Evolutionary conservation across 1,140 invertebrate species (phyloP).

Genomic region (Diabrotica undecimpunctata): DNA sequence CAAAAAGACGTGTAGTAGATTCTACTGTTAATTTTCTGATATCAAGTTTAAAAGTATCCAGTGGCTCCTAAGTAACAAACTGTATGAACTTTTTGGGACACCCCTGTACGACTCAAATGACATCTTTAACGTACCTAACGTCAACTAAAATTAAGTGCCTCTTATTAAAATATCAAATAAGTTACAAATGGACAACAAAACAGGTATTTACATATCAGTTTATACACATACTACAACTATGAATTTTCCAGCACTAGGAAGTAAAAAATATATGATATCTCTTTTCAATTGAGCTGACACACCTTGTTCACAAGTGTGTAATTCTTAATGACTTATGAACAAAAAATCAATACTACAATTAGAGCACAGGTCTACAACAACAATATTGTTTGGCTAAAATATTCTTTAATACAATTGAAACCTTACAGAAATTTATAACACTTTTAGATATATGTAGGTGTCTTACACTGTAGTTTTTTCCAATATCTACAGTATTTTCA

Average conservation of each 20-base stretch:
- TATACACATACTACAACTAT: neutral
- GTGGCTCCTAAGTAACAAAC: neutral
- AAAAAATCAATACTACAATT: constrained; percentile 6
- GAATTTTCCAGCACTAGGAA: constrained; percentile 10
- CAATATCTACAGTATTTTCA: neutral
- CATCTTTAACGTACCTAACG: neutral
- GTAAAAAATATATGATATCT: constrained; percentile 22
- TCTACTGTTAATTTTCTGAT: too few species aligned
- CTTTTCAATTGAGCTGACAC: constrained; percentile 8
- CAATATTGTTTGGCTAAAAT: neutral
- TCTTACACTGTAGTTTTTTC: neutral
- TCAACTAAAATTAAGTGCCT: neutral
- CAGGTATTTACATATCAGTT: too few species aligned
- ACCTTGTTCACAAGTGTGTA: constrained; percentile 5
- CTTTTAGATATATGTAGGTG: neutral
- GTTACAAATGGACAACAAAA: neutral
- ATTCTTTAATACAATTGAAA: neutral
- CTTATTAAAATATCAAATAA: neutral
- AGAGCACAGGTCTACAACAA: neutral
- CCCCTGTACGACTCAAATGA: neutral
- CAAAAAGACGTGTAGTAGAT: too few species aligned
- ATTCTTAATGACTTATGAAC: constrained; percentile 9
- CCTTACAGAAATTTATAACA: neutral
- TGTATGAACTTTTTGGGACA: neutral
- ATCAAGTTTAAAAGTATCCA: neutral